Conservation (phyloP, 2,888 invertebrate genomes). For the Adineta ricciae region DNA sequence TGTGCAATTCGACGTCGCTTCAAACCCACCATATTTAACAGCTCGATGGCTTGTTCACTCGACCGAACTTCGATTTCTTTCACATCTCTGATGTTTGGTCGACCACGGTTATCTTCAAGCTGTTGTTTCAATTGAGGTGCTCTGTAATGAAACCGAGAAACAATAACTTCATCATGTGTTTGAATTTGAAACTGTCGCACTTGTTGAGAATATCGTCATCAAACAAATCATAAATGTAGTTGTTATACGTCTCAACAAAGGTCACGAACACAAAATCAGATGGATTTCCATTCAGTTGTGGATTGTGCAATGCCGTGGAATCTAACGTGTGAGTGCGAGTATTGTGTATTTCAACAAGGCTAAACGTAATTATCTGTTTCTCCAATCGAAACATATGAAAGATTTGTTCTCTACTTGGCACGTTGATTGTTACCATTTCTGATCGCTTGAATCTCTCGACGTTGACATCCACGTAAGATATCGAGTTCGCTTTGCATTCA, state of each 20-base stretch:
- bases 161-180: too few species aligned
- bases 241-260: slow-evolving; percentile 91
- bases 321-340: neutral
- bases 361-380: neutral
- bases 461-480: slow-evolving; percentile 52
- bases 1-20: slow-evolving; percentile 30
- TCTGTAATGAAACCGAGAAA: too few species aligned
- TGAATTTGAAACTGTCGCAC: too few species aligned
- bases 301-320: neutral
- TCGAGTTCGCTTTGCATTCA: slow-evolving; percentile 78
- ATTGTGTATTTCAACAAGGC: neutral
- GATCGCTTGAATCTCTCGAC: slow-evolving; percentile 39
- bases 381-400: neutral
- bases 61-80: slow-evolving; percentile 86
- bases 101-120: slow-evolving; percentile 70
- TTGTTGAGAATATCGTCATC: slow-evolving; percentile 58
- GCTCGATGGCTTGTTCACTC: slow-evolving; percentile 83
- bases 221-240: slow-evolving; percentile 83
- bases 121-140: slow-evolving; percentile 32
- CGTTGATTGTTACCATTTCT: neutral
- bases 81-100: slow-evolving; percentile 86
- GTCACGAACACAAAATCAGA: slow-evolving; percentile 81
- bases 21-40: slow-evolving; percentile 55
- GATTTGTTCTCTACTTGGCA: neutral
- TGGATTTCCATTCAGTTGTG: slow-evolving; percentile 22